A percentile compares a stretch with the other conserved stretches of the same genome.
phyloP scores from a whole-genome alignment of 1,140 invertebrate genomes.

The Aphaenogaster rudis region DNA sequence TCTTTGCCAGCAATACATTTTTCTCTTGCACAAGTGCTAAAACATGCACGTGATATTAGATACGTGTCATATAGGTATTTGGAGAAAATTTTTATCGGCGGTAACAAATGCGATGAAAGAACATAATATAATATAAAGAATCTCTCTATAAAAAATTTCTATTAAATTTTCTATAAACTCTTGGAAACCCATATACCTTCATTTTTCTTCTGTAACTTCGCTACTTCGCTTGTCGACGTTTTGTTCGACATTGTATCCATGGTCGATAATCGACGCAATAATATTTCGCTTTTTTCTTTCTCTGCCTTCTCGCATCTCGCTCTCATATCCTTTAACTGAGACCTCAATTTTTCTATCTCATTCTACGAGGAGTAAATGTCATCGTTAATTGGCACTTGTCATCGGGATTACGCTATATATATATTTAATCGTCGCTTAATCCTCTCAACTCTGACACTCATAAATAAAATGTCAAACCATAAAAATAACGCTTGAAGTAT shows the following conservation, averaged over 20 bases:
- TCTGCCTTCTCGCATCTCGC: conserved; percentile 92
- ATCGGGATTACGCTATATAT: background rate
- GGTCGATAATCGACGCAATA: conserved; percentile 91
- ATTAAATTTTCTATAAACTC: background rate
- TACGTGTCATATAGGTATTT: background rate
- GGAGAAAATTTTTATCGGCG: background rate
- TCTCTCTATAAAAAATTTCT: background rate
- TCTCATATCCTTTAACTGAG: conserved; percentile 89
- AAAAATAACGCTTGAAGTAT: background rate
- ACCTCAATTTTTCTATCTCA: conserved; percentile 90
- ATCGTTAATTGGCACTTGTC: conserved; percentile 77
- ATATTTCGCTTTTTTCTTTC: conserved; percentile 95
- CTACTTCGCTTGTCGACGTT: conserved; percentile 90
- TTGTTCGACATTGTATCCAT: conserved; percentile 92
- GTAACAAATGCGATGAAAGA: background rate
- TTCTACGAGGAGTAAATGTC: conserved; percentile 89
- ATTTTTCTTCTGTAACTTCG: conserved; percentile 95
- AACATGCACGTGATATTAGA: background rate
- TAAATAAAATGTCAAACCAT: background rate
- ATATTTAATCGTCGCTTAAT: conserved; percentile 22
- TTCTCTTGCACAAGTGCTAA: conserved; percentile 83
- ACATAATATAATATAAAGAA: conserved; percentile 3
- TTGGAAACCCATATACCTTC: conserved; percentile 87
- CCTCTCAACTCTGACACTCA: background rate
- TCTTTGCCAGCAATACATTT: conserved; percentile 84